Base-by-base conservation (phyloP, 92 coral and sea anemone species). In the Pocillopora grandis region DNA sequence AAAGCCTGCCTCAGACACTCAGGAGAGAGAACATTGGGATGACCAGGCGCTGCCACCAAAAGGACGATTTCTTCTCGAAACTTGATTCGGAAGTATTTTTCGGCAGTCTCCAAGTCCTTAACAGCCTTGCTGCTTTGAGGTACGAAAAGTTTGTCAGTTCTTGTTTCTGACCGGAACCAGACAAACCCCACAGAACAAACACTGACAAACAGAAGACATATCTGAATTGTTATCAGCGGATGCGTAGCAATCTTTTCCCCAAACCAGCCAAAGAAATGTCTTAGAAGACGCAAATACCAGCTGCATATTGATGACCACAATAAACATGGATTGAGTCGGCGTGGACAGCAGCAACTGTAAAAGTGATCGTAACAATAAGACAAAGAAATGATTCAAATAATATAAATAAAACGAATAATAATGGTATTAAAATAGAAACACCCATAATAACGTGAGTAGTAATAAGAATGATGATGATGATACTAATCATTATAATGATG, bases 121-220 rank as follows among this genome's bases (percentile, higher is more conserved):
- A 89, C 83, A 72, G 98, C 87, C 67, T 89, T 85, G 85, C 98
- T 96, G 59, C 81, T 74, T 80, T 96, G 95, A 1, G 98, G 98
- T 5, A 96, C 88, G 76, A 94, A 96, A 12, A 96, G 83, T 62
- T 94, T 94, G 37, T 86, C 93, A 3, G 95, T 92, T 82, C 96
- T 90, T 83, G 87, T 96, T 85, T 94, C 98, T 48, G 86, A n/a
- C 58, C 82, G 72, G 71, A 92, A 71, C 94, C 97, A 94, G 4
- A 77, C 88, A 35, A 96, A 90, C 16, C 98, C 98, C 68, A 95
- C 84, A 23, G 98, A 81, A 64, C 93, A 94, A 55, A 87, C 23
- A 8, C 92, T 95, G 63, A 93, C 93, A 27, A 81, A 85, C 19
- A 81, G 64, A 23, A 81, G 16, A 42, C 91, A 85, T 10, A 89